A percentile compares a stretch with the other conserved stretches of the same genome.
phyloP scores from a whole-genome alignment of 2,113 vertebrate species.

The Blennius ocellaris region DNA sequence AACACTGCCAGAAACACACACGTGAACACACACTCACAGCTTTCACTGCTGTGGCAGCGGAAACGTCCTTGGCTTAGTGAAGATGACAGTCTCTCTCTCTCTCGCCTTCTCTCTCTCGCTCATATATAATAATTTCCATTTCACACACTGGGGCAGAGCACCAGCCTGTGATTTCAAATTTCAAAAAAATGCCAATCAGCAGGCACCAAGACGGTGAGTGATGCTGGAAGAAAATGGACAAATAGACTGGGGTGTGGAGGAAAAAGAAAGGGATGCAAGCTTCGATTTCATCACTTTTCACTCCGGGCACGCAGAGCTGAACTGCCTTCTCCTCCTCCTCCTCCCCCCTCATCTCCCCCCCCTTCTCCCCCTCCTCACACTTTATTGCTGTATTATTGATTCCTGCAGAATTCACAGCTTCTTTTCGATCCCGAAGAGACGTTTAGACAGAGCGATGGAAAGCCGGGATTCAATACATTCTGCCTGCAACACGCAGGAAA shows the following conservation, averaged over 20 bases:
- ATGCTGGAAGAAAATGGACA: constrained; percentile 6
- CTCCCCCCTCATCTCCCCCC: constrained; percentile 13
- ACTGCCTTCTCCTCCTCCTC: constrained; percentile 20
- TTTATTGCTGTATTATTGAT: constrained; percentile 74
- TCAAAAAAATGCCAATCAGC: constrained; percentile 2
- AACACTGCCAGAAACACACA: constrained; percentile 31
- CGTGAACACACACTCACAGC: constrained; percentile 1
- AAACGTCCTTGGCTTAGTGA: constrained; percentile 23
- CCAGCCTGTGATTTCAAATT: background rate
- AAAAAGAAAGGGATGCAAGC: constrained; percentile 27
- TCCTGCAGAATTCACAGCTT: constrained; percentile 55
- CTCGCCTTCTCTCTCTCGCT: background rate
- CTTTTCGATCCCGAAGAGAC: constrained; percentile 64
- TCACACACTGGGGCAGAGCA: constrained; percentile 7
- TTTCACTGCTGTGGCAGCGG: constrained; percentile 13
- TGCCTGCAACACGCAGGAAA: too few species aligned
- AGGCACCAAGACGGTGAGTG: constrained; percentile 6
- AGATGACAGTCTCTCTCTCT: constrained; percentile 6
- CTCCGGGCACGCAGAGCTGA: constrained; percentile 54
- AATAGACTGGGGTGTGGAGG: constrained; percentile 10
- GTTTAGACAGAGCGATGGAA: constrained; percentile 54
- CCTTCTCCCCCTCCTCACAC: constrained; percentile 40
- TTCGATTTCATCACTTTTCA: constrained; percentile 68
- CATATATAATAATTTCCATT: constrained; percentile 10
- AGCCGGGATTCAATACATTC: too few species aligned